Evolutionary conservation across 2,888 invertebrate species (phyloP), one percentile per base, ranked within the genome.

Genomic region (Lutraria lutraria): DNA sequence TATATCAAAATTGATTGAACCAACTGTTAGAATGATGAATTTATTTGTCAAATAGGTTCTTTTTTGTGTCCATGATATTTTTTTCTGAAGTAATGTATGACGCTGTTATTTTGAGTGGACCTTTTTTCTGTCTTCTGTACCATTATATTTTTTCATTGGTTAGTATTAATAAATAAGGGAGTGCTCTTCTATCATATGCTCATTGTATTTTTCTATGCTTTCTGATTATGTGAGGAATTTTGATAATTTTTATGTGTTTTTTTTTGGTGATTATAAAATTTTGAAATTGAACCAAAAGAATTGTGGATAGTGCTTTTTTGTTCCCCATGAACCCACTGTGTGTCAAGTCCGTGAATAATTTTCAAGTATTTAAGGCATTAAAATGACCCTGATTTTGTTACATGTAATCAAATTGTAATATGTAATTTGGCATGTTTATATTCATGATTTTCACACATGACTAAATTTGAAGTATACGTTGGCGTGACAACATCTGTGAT

Each of bases 401-500:
- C 63, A 25, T 10, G 3, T 68, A 68, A 68, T 68, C 63, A 68
- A n/a, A 68, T 76, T 25, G 31, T 76, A 31, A 76, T 76, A 76
- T 34, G 34, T 76, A 76, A 76, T 76, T 76, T 76, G 34, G 76
- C 34, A 21, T 19, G 72, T 34, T 76, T 76, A 34, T 76, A 76
- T 76, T 76, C 76, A 76, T 34, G 15, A 76, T 63, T 29, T 25
- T 85, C 60, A 34, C 80, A 76, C 85, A 29, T 79, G 79, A 56
- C 60, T 85, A 56, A 60, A 86, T 86, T 81, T 80, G 60, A 81
- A 81, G 82, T 76, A 82, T 34, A 54, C 16, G 68, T 29, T 87
- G 54, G 72, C 85, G 80, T 85, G 85, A 80, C 80, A 60, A 85
- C 80, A 85, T 85, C 79, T 80, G 85, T 76, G 31, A 13, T 79